Base-by-base conservation (phyloP, 2,888 invertebrate genomes). In the Scaptodrosophila latifasciaeformis region DNA sequence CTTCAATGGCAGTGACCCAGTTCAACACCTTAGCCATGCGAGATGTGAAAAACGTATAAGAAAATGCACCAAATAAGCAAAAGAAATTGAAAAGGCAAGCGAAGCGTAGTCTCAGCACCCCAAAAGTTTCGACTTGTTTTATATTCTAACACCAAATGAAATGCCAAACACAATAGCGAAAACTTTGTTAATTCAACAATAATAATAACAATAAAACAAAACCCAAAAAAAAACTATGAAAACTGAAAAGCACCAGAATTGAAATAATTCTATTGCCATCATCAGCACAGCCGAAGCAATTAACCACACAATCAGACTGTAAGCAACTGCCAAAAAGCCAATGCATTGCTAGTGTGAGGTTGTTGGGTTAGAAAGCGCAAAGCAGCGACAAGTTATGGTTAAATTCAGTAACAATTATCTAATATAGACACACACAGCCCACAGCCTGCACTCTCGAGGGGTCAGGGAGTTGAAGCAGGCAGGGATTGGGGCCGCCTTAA, bases 281-380 rank as follows among this genome's bases (percentile, higher is more conserved):
- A 19, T 21, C 34, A 44, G n/a, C n/a, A n/a, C n/a, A n/a, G 19
- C 21, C 13, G 19, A 44, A 53, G 54, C 51, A 69, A 65, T 70
- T 69, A 71, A 64, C 62, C 56, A 40, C 49, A 30, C 37, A 68
- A 71, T 54, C 54, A 67, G 70, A 67, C 54, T 67, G 65, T 64
- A 57, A 53, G 67, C 40, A 18, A 49, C 46, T 47, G 56, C 63
- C 37, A 62, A n/a, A n/a, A 58, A 61, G 59, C 54, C 49, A 61
- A 53, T 49, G 48, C 24, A 42, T 34, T 21, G 31, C 21, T 21
- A n/a, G 29, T 7, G n/a, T 24, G 24, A 13, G 21, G 43, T 15
- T 46, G 40, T 35, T 49, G 47, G 52, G 50, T 72, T 70, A 72
- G 71, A 69, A 71, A 71, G 70, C 69, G 72, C 67, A 59, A 66